Base-by-base conservation (phyloP, 2,797 vertebrate species). In the Chaunax sp. region DNA sequence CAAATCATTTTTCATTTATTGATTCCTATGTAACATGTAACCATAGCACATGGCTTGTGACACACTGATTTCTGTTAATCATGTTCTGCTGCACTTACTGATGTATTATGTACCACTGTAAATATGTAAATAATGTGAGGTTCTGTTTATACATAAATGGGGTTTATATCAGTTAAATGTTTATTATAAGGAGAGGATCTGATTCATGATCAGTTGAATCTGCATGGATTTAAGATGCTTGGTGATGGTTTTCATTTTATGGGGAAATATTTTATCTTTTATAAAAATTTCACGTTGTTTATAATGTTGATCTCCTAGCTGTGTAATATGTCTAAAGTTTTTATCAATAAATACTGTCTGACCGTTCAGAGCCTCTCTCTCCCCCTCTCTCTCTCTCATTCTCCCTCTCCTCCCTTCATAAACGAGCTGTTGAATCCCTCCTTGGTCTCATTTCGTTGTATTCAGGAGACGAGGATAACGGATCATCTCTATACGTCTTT, bases 291-390 rank as follows among this genome's bases (percentile, higher is more conserved):
- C 15, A 47, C 7, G 22, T 54, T 1, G 51, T 54, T 75, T 71
- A 67, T 56, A 51, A 54, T 54, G 46, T 67, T n/a, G n/a, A n/a
- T n/a, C n/a, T 40, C 26, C 3, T 64, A n/a, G 66, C 82, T 81
- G 84, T 87, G 78, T 86, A 72, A 87, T 92, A 89, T 92, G 94
- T 94, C 93, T 94, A 91, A 95, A 92, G 95, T 96, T 96, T 94
- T 91, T 94, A 93, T 85, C 94, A 96, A 96, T 96, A 96, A 90
- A 91, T 49, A n/a, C 63, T 22, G 55, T 67, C 73, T 62, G 35
- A 71, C 50, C 60, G 64, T 14, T 22, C 37, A 16, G 35, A 37
- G 28, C 9, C 26, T 3, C 20, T 20, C 38, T n/a, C 12, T 6
- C 23, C 5, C 16, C 1, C n/a, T 1, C 40, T 20, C 54, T 22